A percentile compares a stretch with the other conserved stretches of the same genome.
Conservation (phyloP, 23 tunicate species). For the Oikopleura albicans region DNA sequence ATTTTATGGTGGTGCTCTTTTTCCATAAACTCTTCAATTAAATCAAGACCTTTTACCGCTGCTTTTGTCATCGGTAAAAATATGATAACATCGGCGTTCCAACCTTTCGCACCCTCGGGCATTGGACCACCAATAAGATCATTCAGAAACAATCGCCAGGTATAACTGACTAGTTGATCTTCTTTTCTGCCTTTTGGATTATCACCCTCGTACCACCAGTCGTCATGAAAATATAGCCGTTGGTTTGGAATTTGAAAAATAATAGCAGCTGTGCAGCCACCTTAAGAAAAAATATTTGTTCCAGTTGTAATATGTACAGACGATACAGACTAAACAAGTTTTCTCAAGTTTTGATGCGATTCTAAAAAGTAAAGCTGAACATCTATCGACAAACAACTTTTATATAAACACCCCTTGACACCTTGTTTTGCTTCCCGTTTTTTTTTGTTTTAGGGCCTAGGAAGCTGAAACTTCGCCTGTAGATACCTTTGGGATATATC, state of each 20-base stretch:
- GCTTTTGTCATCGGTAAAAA: constrained; percentile 7
- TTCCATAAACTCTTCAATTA: background rate
- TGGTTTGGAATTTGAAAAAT: constrained; percentile 10
- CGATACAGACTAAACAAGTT: too few relatives aligned
- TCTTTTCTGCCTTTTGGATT: constrained; percentile 4
- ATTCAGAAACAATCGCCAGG: background rate
- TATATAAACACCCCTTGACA: too few relatives aligned
- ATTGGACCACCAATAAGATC: background rate
- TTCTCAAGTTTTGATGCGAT: too few relatives aligned
- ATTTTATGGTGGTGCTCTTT: background rate
- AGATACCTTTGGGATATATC: too few relatives aligned
- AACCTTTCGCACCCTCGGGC: constrained; percentile 18
- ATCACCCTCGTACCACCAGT: background rate
- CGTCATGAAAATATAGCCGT: background rate
- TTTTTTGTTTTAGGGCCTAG: too few relatives aligned
- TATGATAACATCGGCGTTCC: background rate
- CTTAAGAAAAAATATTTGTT: too few relatives aligned
- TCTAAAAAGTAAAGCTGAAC: too few relatives aligned
- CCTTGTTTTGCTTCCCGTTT: too few relatives aligned
- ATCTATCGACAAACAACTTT: too few relatives aligned
- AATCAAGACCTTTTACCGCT: background rate
- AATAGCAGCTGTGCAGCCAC: background rate
- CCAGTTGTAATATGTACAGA: too few relatives aligned
- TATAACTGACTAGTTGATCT: background rate
- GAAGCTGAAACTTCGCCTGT: too few relatives aligned